Evolutionary conservation across 2,797 vertebrate species (phyloP), one percentile per base, ranked within the genome.

Genomic region (Neopelma chrysocephalum): DNA sequence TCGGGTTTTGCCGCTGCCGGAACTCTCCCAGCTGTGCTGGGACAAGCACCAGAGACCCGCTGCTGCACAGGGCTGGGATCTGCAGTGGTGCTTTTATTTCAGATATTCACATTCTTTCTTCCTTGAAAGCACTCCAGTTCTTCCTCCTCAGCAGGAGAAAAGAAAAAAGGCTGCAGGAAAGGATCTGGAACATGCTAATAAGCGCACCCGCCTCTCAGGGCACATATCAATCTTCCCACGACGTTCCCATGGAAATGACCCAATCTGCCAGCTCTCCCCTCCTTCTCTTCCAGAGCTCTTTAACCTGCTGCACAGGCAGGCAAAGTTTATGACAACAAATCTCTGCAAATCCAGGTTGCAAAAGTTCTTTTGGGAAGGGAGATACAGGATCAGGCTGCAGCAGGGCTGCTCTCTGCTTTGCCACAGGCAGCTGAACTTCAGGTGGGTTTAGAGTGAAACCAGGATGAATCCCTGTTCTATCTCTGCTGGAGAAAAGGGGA

Each of bases 221-320:
- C 87, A 73, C 15, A 6, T 70, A 77, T 93, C 93, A 85, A 22
- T 91, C 87, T 90, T 94, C 83, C 70, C 43, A n/a, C 0, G 0
- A 79, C 0, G 66, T 96, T 95, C 90, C 93, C 81, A 93, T 96
- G 87, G 94, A 93, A 83, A 90, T 94, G 93, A 94, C 95, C 95
- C 82, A 90, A 73, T 87, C 82, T 0, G 1, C 20, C 1, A 31
- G 0, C 27, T 77, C 48, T 87, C 89, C 38, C 45, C 36, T 90
- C 64, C 76, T 66, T 56, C 79, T 76, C 54, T 56, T 81, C 42
- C 84, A 83, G 65, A 90, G 76, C 53, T 91, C 61, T 86, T 93
- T 65, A 77, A 94, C 87, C 72, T 91, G 87, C 57, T 3, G 3
- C 79, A 60, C 36, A 53, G 40, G 29, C 75, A 90, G 89, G 57